These are phyloP conservation scores for Cephus rjabovi DNA, from an alignment of 2,888 invertebrate genomes.

Conservation along the genomic window DNA sequence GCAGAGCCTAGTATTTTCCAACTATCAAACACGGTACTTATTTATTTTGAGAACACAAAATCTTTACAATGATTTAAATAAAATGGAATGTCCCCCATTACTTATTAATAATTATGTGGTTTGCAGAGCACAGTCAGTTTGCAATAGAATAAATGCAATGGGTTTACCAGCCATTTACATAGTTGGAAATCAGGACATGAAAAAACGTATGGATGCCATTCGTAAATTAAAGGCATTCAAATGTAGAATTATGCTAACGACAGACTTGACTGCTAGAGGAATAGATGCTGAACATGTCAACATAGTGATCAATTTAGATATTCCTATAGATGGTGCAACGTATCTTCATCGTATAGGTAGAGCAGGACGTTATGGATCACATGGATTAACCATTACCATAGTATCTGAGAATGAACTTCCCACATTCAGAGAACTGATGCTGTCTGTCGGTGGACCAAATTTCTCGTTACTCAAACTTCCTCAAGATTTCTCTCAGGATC, in stretches of 20 bases:
- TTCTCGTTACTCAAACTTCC: slow-evolving; percentile 69
- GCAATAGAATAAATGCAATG: slow-evolving; percentile 75
- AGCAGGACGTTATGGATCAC: slow-evolving; percentile 92
- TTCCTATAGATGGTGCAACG: slow-evolving; percentile 82
- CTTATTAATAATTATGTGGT: slow-evolving; percentile 22
- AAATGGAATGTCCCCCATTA: background rate
- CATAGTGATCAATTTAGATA: slow-evolving; percentile 92
- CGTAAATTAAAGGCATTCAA: slow-evolving; percentile 82
- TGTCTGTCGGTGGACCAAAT: slow-evolving; percentile 69
- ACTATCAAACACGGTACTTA: slow-evolving; percentile 79
- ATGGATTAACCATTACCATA: slow-evolving; percentile 84
- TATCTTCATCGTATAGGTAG: slow-evolving; percentile 96
- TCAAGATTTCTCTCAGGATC: slow-evolving; percentile 47
- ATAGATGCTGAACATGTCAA: slow-evolving; percentile 95
- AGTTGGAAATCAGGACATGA: slow-evolving; percentile 84
- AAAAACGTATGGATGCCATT: slow-evolving; percentile 80
- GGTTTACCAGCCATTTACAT: slow-evolving; percentile 86
- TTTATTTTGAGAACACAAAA: background rate
- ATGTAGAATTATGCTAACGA: slow-evolving; percentile 88
- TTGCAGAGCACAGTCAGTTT: slow-evolving; percentile 81
- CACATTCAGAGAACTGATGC: slow-evolving; percentile 72
- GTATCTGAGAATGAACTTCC: slow-evolving; percentile 75
- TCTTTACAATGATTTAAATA: background rate
- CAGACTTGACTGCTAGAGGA: slow-evolving; percentile 92
- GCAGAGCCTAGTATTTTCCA: slow-evolving; percentile 93